phyloP scores from a whole-genome alignment of 2,797 vertebrate genomes.

The Parotocinclus haroldoi region DNA sequence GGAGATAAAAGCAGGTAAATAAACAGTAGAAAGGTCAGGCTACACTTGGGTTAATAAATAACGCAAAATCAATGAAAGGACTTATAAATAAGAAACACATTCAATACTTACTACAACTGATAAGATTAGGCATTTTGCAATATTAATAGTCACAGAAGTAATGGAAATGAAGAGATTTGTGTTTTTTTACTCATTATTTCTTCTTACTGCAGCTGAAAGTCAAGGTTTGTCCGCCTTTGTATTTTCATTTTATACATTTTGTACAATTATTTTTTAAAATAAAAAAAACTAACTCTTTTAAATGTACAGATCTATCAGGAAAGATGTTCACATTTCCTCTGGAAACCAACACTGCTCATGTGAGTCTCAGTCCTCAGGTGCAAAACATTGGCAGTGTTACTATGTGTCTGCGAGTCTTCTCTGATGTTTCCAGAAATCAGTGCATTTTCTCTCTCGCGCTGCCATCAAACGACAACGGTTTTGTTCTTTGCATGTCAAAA shows the following conservation, averaged over 20 bases:
- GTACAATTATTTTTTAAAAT: not conserved
- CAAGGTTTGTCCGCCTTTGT: not conserved
- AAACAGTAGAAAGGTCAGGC: not conserved
- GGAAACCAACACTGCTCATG: not conserved
- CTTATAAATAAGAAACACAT: not conserved
- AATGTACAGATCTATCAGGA: conserved; percentile 23
- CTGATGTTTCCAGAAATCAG: not conserved
- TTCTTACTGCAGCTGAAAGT: conserved; percentile 1
- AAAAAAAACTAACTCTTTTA: not conserved
- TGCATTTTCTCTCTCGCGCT: not conserved
- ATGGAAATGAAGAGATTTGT: not conserved
- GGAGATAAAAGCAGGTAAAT: not conserved
- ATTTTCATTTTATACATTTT: not conserved
- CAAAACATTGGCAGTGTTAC: not conserved
- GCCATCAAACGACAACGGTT: not conserved
- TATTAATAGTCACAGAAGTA: too few species aligned
- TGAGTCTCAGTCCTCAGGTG: not conserved
- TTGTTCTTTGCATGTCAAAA: not conserved
- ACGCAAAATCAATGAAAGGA: not conserved
- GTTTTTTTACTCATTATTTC: not conserved
- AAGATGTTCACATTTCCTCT: conserved; percentile 20
- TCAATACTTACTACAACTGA: not conserved
- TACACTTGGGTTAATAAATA: not conserved
- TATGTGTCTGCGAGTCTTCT: conserved; percentile 11
- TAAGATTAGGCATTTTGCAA: not conserved